phyloP scores from a whole-genome alignment of 1,140 invertebrate species.

The Drosophila albomicans region DNA sequence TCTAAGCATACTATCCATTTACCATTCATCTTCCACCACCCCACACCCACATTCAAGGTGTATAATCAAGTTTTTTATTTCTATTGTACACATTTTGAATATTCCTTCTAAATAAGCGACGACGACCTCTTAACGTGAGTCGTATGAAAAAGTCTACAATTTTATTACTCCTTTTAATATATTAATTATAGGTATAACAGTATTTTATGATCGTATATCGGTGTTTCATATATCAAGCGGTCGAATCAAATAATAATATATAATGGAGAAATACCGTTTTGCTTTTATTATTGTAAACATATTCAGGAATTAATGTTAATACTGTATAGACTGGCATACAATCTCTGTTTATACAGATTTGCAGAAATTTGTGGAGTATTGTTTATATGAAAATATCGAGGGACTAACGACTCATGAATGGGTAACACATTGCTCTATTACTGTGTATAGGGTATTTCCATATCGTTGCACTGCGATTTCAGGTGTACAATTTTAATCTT shows the following conservation, averaged over 20 bases:
- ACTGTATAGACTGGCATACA: background rate
- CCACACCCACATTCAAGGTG: slow-evolving; percentile 72
- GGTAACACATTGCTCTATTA: slow-evolving; percentile 14
- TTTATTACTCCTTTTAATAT: background rate
- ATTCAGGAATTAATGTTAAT: background rate
- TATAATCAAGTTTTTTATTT: slow-evolving; percentile 63
- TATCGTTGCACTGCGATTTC: slow-evolving; percentile 15
- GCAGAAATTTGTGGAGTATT: background rate
- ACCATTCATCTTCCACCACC: slow-evolving; percentile 44
- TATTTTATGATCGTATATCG: background rate
- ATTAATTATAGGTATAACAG: background rate
- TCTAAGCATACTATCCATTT: slow-evolving; percentile 78
- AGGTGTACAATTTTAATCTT: slow-evolving; percentile 38
- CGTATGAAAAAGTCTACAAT: slow-evolving; percentile 17
- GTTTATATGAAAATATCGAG: slow-evolving; percentile 16
- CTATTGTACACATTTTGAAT: slow-evolving; percentile 9
- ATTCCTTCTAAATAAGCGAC: background rate
- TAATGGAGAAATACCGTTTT: background rate
- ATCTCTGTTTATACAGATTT: slow-evolving; percentile 6
- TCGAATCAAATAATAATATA: slow-evolving; percentile 2
- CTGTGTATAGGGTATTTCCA: slow-evolving; percentile 20
- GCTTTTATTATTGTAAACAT: background rate
- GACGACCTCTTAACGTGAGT: slow-evolving; percentile 13
- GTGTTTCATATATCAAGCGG: background rate
- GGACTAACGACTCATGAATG: slow-evolving; percentile 3